These are phyloP conservation scores for Hipposideros larvatus DNA, from an alignment of 2,797 vertebrate genomes.

Conservation along the genomic window DNA sequence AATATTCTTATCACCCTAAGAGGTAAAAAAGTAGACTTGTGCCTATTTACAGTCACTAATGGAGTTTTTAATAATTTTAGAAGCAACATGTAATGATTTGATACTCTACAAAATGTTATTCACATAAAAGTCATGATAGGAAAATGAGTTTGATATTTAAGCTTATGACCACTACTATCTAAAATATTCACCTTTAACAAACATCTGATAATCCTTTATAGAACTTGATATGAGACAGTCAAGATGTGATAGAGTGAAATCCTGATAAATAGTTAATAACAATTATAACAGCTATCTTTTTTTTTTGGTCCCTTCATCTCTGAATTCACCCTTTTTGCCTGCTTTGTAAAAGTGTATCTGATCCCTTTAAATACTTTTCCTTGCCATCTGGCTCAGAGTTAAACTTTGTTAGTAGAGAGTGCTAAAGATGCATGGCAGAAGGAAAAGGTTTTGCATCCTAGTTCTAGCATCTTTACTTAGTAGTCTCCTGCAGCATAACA, in stretches of 20 bases:
- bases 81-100: slow-evolving; percentile 27
- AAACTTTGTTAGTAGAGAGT: background rate
- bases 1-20: background rate
- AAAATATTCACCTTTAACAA: slow-evolving; percentile 6
- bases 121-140: slow-evolving; percentile 14
- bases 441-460: background rate
- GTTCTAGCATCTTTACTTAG: background rate
- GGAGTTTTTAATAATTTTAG: slow-evolving; percentile 15
- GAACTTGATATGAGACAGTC: background rate
- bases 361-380: background rate
- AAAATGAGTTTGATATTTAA: background rate
- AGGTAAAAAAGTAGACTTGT: background rate
- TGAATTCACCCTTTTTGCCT: background rate
- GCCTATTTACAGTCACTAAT: background rate
- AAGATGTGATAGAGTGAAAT: background rate
- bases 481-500: fast-evolving
- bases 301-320: background rate
- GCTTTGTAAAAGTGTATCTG: background rate
- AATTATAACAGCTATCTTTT: background rate
- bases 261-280: background rate
- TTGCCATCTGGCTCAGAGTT: background rate
- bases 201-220: background rate
- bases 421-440: background rate
- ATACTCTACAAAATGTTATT: background rate
- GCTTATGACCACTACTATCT: background rate